phyloP scores from a whole-genome alignment of 2,113 vertebrate genomes.

The Chaetops frenatus region DNA sequence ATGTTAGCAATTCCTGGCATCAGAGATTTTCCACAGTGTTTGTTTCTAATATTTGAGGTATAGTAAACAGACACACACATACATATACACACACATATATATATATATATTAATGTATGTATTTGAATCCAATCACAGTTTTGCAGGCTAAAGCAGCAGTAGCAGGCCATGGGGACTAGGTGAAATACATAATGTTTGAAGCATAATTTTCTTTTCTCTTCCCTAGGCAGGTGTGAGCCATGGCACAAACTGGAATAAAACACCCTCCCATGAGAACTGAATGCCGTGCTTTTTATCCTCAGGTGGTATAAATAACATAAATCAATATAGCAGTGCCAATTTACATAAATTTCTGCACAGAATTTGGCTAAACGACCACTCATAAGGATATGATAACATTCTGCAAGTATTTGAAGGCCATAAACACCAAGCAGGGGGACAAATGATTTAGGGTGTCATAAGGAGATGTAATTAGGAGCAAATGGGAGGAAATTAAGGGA shows the following conservation, averaged over 20 bases:
- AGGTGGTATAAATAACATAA: neutral
- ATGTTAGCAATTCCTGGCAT: neutral
- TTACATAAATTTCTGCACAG: neutral
- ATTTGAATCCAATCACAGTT: neutral
- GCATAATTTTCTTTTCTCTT: neutral
- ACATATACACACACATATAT: fast-evolving
- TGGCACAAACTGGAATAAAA: neutral
- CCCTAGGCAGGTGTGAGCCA: neutral
- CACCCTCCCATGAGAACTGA: neutral
- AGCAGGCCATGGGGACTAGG: neutral
- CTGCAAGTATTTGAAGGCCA: slow-evolving; percentile 19
- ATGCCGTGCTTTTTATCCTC: neutral
- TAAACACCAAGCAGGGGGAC: slow-evolving; percentile 11
- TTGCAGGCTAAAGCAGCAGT: neutral
- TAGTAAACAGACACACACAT: neutral
- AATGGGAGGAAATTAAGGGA: slow-evolving; percentile 23
- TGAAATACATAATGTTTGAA: neutral
- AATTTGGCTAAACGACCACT: neutral
- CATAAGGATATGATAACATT: slow-evolving; percentile 34
- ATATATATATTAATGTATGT: fast-evolving
- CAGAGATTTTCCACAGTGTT: neutral
- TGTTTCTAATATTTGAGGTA: neutral
- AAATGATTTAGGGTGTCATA: slow-evolving; percentile 25
- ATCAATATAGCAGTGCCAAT: neutral
- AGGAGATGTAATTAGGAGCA: slow-evolving; percentile 40